These are phyloP conservation scores for Hippocampus barbouri DNA, from an alignment of 2,113 vertebrate species.

Conservation along the genomic window DNA sequence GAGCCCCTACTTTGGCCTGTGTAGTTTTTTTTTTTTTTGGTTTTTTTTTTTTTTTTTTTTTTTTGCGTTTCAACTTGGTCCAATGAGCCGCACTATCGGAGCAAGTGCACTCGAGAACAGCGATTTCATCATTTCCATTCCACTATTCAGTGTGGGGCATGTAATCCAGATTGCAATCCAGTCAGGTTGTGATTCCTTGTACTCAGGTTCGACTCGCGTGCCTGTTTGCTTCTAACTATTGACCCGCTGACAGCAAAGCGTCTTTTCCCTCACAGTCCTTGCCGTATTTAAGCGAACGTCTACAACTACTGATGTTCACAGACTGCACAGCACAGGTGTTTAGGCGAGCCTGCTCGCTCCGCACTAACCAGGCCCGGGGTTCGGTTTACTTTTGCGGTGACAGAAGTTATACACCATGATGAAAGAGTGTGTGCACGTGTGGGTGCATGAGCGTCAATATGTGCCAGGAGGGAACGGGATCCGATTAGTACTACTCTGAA, in stretches of 20 bases:
- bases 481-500: slow-evolving; percentile 78
- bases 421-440: slow-evolving; percentile 24
- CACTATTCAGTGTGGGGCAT: too few relatives aligned
- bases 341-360: slow-evolving; percentile 10
- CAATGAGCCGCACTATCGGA: too few relatives aligned
- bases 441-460: slow-evolving; percentile 13
- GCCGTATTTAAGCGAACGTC: neutral
- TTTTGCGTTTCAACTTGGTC: too few relatives aligned
- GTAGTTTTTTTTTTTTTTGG: too few relatives aligned
- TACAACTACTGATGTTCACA: neutral
- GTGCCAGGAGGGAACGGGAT: slow-evolving; percentile 62
- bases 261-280: neutral
- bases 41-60: too few relatives aligned
- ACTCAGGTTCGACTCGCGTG: too few relatives aligned
- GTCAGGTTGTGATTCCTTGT: too few relatives aligned
- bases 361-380: slow-evolving; percentile 43
- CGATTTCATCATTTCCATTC: too few relatives aligned
- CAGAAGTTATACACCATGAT: slow-evolving; percentile 23
- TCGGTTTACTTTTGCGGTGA: slow-evolving; percentile 47
- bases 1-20: too few relatives aligned
- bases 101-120: too few relatives aligned
- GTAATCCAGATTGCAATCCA: too few relatives aligned
- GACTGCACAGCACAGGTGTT: slow-evolving; percentile 17
- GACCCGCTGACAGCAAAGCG: neutral
- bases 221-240: neutral